Evolutionary conservation across 2,113 vertebrate species (phyloP), one percentile per base, ranked within the genome.

Genomic region (Balaeniceps rex): DNA sequence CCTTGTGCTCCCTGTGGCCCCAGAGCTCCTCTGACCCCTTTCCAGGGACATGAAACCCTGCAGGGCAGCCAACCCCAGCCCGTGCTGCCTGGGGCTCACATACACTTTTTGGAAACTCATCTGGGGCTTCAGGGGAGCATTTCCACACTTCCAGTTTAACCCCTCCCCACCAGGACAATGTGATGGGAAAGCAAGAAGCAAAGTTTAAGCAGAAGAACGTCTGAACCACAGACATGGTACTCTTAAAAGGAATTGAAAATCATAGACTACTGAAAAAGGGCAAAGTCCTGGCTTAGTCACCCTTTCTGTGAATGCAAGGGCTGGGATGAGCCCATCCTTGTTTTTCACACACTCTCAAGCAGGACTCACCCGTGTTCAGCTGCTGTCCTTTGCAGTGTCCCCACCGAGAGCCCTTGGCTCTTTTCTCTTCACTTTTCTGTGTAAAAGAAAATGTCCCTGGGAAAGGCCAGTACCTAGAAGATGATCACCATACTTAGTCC

Each of bases 21-120:
- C 4, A 7, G 49, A 63, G 18, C 28, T 90, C 63, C 28, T 80
- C 29, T 3, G 21, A n/a, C 9, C 36, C 23, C 33, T 77, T 90
- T 77, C 36, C n/a, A 65, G 51, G 38, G 33, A 88, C 23, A 5
- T n/a, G n/a, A 74, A 91, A 84, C 13, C 14, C 34, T 75, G 31
- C 14, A 72, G 71, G 21, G 15, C 24, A 61, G 8, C 7, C 40
- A 89, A 40, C 17, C 10, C 6, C 12, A 22, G 1, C 0, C 24
- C 0, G 0, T 51, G 25, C 7, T 76, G 31, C 34, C 28, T 6
- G 1, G 31, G 58, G 34, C n/a, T 91, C n/a, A 58, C 4, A 2
- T 17, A 69, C 34, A 28, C 40, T n/a, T 88, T 44, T 68, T 34
- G n/a, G 58, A 80, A 92, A 80, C 10, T 52, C 46, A n/a, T 74